Base-by-base conservation (phyloP, 2,888 invertebrate genomes). In the Idaea biselata region DNA sequence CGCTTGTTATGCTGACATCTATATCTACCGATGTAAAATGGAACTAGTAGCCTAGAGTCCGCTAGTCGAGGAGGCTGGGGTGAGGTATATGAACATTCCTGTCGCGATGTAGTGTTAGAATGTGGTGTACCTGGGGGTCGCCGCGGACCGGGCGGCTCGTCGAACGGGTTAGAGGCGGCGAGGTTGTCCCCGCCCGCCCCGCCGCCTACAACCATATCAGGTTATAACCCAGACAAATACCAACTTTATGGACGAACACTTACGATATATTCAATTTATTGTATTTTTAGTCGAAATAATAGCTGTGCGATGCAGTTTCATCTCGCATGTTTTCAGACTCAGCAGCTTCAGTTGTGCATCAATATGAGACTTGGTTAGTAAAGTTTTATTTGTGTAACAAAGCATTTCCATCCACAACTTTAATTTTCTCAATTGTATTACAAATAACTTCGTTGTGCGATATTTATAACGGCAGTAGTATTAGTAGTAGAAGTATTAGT, bases 101-200 rank as follows among this genome's bases (percentile, higher is more conserved):
- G 44, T 14, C 44, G 44, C 44, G 11, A 11, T 44, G 44, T 60
- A 17, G 59, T 55, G 59, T 63, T 54, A 63, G 82, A 82, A 76
- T 77, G 75, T 75, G 81, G 76, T 76, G 88, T 89, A 91, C 91
- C 93, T 93, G 90, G 92, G 86, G 91, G 88, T 87, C 90, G 84
- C 77, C 91, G 80, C 69, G 91, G 91, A 86, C 91, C 91, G 82
- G 94, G 94, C 84, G 94, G 94, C 94, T 96, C 97, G 93, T 96
- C 96, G 94, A 97, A 96, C 77, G 96, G 97, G 94, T 96, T 96
- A 89, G 96, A 96, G 89, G 96, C 96, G 94, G 94, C 96, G 86
- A 96, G 95, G 93, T 96, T 96, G 94, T 96, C 96, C 77, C 88
- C 91, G 81, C 89, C 90, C 75, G 89, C 86, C 85, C 90, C 91